Evolutionary conservation across 2,113 vertebrate genomes (phyloP), one percentile per base, ranked within the genome.

Genomic region (Paratilapia polleni): DNA sequence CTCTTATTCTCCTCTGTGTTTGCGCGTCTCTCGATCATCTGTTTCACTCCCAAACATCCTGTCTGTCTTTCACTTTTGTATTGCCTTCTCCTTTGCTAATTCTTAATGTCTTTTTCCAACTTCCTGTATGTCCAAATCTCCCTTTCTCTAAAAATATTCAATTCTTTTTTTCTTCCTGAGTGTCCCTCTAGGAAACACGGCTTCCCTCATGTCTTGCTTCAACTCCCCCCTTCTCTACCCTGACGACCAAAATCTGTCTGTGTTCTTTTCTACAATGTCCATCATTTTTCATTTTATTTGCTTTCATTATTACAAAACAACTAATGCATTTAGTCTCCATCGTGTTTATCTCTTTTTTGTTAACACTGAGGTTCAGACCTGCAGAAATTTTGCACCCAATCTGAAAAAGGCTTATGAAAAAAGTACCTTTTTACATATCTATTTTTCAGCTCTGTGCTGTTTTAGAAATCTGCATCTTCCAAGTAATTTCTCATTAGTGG

Each of bases 1-100:
- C 77, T 3, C 77, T 81, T 19, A n/a, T 75, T 52, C 61, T 95
- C 95, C 77, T 64, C n/a, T 68, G 22, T 7, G 1, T 81, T 26
- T 63, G 5, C 47, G 68, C 57, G 66, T 80, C 70, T 81, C 74
- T 76, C 77, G 0, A 28, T n/a, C 47, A 10, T 47, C 47, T 54
- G 26, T 34, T 73, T 73, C 68, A 14, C 43, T 52, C 66, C 66
- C 66, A 73, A 31, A 73, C 47, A 34, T 54, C 47, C 31, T 9
- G 22, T 75, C 66, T 60, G 26, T 54, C 47, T 54, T 52, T 54
- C 26, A 73, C 68, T 73, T 9, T 73, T n/a, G 11, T 5, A 31
- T 8, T 2, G 2, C 26, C 66, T 73, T 54, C 47, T 73, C 19
- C 47, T 54, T 28, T 54, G 47, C 68, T 73, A 73, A 54, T 73